Base-by-base conservation (phyloP, 2,888 invertebrate species). In the Petrolisthes manimaculis region DNA sequence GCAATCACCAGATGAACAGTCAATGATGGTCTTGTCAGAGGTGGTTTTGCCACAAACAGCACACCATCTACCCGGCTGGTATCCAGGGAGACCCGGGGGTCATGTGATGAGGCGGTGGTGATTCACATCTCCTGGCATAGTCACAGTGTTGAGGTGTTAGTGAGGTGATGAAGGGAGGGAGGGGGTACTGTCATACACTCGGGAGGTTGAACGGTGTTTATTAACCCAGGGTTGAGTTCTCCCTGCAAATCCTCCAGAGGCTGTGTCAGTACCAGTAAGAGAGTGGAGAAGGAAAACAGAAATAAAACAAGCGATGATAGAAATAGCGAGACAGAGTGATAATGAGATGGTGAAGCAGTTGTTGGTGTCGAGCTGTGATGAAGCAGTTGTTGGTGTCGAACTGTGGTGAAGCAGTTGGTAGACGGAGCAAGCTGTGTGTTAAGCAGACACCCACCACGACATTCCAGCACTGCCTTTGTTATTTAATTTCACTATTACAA, bases 211-310 rank as follows among this genome's bases (percentile, higher is more conserved):
- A 54, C 75, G 4, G 75, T 75, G 75, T 75, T 75, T 2, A 24
- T 75, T 75, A 2, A 75, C 75, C 75, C 75, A 79, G 79, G 79
- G 79, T 55, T 79, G 54, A 8, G 79, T 79, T 54, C 79, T 79
- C 79, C 55, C 79, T 79, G 55, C 79, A 79, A n/a, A 54, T 54
- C 79, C 79, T 79, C 79, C 79, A 79, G 79, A 37, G 37, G 37
- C 37, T 37, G 37, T 37, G 37, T 37, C 37, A 37, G 37, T 37
- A 37, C 37, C 37, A 37, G 37, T 37, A 2, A 37, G 37, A 37
- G 37, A 37, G 37, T 37, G 37, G 37, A 37, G 37, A 37, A 54
- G 53, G 55, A 37, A 37, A 37, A 37, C 0, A 37, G 37, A 37
- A 37, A 37, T 37, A 37, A 37, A 37, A 2, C 37, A 37, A 37